Conservation (phyloP, 2,113 vertebrate species). For the Craseonycteris thonglongyai region DNA sequence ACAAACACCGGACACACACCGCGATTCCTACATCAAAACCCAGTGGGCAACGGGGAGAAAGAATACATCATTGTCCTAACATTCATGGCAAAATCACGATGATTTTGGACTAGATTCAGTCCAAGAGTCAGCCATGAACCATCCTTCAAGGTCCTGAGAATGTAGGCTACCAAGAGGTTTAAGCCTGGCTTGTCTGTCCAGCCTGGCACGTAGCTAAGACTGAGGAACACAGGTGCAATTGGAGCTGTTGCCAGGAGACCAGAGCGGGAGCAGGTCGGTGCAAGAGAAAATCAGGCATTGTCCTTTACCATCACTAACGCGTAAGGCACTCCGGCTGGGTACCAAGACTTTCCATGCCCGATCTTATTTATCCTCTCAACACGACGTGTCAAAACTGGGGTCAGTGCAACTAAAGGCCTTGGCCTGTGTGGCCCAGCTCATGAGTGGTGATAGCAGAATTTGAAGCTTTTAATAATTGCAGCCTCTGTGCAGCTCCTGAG, state of each 20-base stretch:
- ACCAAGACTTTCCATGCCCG: background rate
- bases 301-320: background rate
- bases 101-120: background rate
- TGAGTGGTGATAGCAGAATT: background rate
- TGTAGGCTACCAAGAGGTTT: background rate
- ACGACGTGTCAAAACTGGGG: background rate
- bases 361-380: background rate
- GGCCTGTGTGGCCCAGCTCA: background rate
- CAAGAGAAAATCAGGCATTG: background rate
- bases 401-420: background rate
- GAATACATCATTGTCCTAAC: background rate
- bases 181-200: background rate
- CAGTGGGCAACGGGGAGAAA: background rate
- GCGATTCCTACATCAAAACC: no score
- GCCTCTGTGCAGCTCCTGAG: rapidly evolving
- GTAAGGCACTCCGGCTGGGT: background rate
- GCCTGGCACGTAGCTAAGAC: background rate
- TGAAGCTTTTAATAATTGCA: background rate
- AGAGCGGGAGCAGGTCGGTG: background rate
- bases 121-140: background rate
- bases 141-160: background rate
- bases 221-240: background rate
- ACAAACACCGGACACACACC: no score
- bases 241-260: background rate
- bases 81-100: background rate